Evolutionary conservation across 2,888 invertebrate genomes (phyloP).

Genomic region (Meteorus cinctellus): DNA sequence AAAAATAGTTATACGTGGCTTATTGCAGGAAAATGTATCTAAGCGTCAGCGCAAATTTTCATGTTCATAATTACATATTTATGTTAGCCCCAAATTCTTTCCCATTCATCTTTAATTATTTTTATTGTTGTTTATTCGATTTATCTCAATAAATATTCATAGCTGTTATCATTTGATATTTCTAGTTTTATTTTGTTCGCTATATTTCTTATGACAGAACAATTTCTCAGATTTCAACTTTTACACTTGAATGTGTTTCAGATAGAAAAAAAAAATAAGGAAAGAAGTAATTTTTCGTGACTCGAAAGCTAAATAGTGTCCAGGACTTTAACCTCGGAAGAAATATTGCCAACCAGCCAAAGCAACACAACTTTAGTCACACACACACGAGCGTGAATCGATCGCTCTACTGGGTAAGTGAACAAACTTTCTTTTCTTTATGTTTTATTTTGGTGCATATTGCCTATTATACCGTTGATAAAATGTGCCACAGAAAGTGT

Average conservation of each 20-base stretch:
- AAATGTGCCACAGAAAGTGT: background rate
- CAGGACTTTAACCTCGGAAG: background rate
- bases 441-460: background rate
- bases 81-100: background rate
- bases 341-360: background rate
- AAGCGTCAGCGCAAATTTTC: constrained; percentile 1
- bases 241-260: constrained; percentile 30
- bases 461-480: background rate
- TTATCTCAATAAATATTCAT: no score
- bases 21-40: background rate
- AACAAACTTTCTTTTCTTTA: background rate
- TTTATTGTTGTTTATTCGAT: no score
- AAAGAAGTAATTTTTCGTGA: constrained; percentile 15
- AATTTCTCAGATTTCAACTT: background rate
- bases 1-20: constrained; percentile 1
- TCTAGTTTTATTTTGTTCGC: background rate
- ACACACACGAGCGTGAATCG: background rate
- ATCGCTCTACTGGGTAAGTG: background rate
- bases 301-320: constrained; percentile 8
- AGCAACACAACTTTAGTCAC: no score
- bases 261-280: background rate
- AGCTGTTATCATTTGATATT: background rate
- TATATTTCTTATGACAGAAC: background rate
- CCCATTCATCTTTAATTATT: no score
- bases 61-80: background rate